Percentiles rank a stretch among this genome's conserved stretches.
Conservation (phyloP, 2,113 vertebrate species). For the Columba janthina region DNA sequence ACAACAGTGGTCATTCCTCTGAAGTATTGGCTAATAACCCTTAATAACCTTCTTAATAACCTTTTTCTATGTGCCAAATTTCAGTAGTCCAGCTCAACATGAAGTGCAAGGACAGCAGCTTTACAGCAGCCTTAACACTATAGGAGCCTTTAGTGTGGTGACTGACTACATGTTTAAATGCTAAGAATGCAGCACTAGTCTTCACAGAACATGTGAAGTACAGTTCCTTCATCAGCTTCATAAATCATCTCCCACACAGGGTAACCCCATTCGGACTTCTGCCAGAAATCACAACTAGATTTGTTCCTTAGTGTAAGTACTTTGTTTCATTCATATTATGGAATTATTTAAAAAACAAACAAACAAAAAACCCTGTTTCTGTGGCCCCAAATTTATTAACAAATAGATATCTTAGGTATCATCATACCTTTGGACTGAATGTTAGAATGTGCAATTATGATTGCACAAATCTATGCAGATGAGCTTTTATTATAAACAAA, state of each 20-base stretch:
- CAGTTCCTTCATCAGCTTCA: not conserved
- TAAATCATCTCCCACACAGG: not conserved
- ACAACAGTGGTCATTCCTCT: not conserved
- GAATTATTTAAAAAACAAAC: not conserved
- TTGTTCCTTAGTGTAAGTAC: not conserved
- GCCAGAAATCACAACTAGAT: not conserved
- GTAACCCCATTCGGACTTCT: not conserved
- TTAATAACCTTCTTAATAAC: not conserved
- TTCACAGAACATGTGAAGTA: not conserved
- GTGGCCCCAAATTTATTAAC: not conserved
- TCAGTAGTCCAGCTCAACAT: not conserved
- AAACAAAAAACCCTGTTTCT: not conserved
- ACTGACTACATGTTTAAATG: not conserved
- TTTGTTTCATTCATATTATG: not conserved
- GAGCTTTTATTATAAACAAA: not conserved
- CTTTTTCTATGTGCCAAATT: not conserved
- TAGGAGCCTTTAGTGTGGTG: not conserved
- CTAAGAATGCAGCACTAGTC: not conserved
- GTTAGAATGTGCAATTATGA: not conserved
- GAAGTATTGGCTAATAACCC: not conserved
- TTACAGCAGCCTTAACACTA: not conserved
- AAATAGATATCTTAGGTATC: not conserved
- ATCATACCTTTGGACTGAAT: not conserved
- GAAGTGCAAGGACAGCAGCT: not conserved
- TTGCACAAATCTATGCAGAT: not conserved